Evolutionary conservation across 2,113 vertebrate species (phyloP), one percentile per base, ranked within the genome.

Genomic region (Megaceryle torquata): DNA sequence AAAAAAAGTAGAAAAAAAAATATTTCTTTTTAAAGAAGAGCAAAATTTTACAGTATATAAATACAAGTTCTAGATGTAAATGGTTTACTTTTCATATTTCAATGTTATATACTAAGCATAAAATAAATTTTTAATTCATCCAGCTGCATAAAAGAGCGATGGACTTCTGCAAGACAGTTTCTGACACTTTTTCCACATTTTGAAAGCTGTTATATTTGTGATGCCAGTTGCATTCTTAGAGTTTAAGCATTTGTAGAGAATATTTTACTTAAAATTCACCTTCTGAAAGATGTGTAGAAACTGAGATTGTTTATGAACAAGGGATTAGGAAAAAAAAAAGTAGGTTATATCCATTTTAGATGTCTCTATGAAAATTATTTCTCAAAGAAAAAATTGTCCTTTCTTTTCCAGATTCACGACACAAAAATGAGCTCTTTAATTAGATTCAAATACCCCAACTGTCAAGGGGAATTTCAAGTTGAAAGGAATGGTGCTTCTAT

Each of bases 401-500:
- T 82, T 76, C 28, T 91, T 86, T 54, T 81, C 35, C 53, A 89
- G 18, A 87, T 64, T 92, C 5, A 15, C 82, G 57, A 75, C 65
- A 95, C 31, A 94, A 63, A 91, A 88, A 31, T 44, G 28, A 63
- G 33, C 35, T 85, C 50, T 87, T 53, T 44, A 88, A 85, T 84
- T 91, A 85, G 53, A 60, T 85, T 89, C 43, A 76, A 86, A 78
- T 68, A 69, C 20, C 35, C 10, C 13, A 81, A 13, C 18, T 89
- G 65, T 89, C 84, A 92, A 61, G 81, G 79, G 84, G 53, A 79
- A 76, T 91, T 95, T 89, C 13, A 76, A 8, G 48, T 69, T 91
- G 74, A 85, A 96, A 89, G 61, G 28, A 87, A 68, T 57, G 48
- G 24, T 89, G 18, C 33, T 95, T 92, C 70, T 82, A 10, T 89